Base-by-base conservation (phyloP, 2,113 vertebrate species). In the Polyodon spathula region DNA sequence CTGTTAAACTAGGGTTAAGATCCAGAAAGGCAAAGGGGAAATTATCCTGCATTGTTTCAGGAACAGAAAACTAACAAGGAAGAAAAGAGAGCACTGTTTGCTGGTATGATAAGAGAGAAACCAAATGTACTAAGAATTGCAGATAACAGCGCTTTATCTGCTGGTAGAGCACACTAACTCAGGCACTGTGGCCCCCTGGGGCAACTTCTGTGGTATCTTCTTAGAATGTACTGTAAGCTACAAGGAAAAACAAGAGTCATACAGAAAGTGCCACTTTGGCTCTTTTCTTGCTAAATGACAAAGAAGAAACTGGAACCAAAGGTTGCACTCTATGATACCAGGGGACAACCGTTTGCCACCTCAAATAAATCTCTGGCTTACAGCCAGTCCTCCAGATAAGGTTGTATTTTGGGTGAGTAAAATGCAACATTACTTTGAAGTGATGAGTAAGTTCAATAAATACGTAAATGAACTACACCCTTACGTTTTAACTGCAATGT, bases 1-100 rank as follows among this genome's bases (percentile, higher is more conserved):
- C 8, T 37, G 53, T 55, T 17, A 55, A 37, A 46, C 37, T 59
- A 48, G 17, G 37, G 59, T 11, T 41, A 63, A 37, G 62, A 54
- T 38, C 27, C 1, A 40, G 37, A 62, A 16, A 41, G 12, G 52
- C 6, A 55, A 10, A 16, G 2, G 16, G 27, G 53, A 8, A n/a
- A 53, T 44, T 7, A 17, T 53, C 51, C 5, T 53, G 44, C 44
- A 46, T 15, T 14, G 7, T 16, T 53, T 14, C 4, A 16, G 14
- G 51, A 53, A 53, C 51, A 11, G 15, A 12, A 53, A 53, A 3
- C 7, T 53, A 16, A 7, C 15, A 6, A 17, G 51, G 12, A 53
- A 17, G 6, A 17, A 55, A 55, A 38, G n/a, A 55, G 37, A 17
- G 16, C 6, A 55, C 8, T 8, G 17, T 55, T 37, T 16, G 9